These are phyloP conservation scores for Sinosuthora webbiana DNA, from an alignment of 2,113 vertebrate species.

Conservation along the genomic window DNA sequence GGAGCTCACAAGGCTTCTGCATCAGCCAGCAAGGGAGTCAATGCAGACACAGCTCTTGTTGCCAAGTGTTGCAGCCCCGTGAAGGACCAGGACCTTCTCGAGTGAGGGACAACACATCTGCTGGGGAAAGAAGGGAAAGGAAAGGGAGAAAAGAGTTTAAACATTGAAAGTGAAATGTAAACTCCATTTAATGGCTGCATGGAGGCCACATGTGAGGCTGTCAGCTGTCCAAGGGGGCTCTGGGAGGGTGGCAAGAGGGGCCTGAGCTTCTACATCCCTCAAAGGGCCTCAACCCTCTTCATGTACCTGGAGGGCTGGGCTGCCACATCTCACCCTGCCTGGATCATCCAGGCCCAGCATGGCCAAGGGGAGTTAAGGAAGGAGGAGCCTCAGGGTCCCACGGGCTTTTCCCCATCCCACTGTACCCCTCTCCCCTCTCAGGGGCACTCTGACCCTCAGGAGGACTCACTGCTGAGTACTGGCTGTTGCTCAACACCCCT, in stretches of 20 bases:
- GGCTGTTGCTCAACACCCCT: background rate
- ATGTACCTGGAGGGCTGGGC: background rate
- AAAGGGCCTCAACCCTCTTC: background rate
- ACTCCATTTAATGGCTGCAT: background rate
- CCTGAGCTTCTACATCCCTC: accelerated
- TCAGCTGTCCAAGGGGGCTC: background rate
- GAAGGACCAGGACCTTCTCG: background rate
- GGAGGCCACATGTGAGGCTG: background rate
- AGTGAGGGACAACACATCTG: background rate
- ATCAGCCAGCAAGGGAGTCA: background rate
- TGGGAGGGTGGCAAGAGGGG: background rate
- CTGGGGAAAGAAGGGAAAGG: background rate
- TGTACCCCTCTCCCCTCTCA: background rate
- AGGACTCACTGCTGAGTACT: background rate
- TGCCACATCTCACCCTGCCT: background rate
- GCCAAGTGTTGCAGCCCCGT: accelerated
- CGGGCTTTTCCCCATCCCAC: accelerated
- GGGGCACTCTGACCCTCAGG: background rate
- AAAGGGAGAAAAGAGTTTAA: background rate
- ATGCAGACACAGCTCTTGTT: background rate
- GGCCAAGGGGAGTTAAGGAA: background rate
- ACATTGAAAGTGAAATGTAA: background rate
- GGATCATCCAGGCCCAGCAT: accelerated
- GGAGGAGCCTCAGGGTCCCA: background rate
- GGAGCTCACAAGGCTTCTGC: background rate